phyloP scores from a whole-genome alignment of 2,888 invertebrate species.

The Corythucha ciliata region DNA sequence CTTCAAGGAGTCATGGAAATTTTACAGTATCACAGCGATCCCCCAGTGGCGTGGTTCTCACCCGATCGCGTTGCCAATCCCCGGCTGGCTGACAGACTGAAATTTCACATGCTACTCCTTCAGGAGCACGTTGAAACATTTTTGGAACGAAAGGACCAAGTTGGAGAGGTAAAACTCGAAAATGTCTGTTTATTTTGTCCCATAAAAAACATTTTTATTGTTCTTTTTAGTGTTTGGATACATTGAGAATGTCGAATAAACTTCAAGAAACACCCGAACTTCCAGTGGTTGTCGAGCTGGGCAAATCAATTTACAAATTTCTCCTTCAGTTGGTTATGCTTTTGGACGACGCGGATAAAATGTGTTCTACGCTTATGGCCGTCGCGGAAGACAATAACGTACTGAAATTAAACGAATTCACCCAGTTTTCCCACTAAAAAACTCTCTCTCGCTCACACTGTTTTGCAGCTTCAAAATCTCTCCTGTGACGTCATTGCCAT shows the following conservation, averaged over 20 bases:
- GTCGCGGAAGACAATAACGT: conserved; percentile 52
- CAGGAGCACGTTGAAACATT: conserved; percentile 94
- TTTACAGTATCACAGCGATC: conserved; percentile 54
- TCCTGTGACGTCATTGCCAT: conserved; percentile 52
- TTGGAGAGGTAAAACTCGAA: conserved; percentile 54
- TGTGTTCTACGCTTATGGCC: conserved; percentile 57
- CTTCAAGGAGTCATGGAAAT: conserved; percentile 50
- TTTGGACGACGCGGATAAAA: conserved; percentile 78
- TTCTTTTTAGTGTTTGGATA: conserved; percentile 59
- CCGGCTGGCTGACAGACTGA: conserved; percentile 68
- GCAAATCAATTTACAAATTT: conserved; percentile 79
- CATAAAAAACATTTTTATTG: conserved; percentile 8
- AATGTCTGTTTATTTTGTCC: background rate
- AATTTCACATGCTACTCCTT: conserved; percentile 83
- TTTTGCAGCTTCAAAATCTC: conserved; percentile 51
- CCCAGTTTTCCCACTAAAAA: too few relatives aligned
- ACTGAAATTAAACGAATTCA: conserved; percentile 31
- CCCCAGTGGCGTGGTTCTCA: conserved; percentile 82
- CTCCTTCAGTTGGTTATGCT: conserved; percentile 85
- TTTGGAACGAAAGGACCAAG: conserved; percentile 82
- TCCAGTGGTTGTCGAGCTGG: conserved; percentile 70
- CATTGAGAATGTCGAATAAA: conserved; percentile 72
- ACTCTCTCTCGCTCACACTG: background rate
- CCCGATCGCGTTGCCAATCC: conserved; percentile 60
- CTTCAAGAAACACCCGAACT: conserved; percentile 59